Evolutionary conservation across 2,113 vertebrate species (phyloP).

Genomic region (Chinchilla lanigera): DNA sequence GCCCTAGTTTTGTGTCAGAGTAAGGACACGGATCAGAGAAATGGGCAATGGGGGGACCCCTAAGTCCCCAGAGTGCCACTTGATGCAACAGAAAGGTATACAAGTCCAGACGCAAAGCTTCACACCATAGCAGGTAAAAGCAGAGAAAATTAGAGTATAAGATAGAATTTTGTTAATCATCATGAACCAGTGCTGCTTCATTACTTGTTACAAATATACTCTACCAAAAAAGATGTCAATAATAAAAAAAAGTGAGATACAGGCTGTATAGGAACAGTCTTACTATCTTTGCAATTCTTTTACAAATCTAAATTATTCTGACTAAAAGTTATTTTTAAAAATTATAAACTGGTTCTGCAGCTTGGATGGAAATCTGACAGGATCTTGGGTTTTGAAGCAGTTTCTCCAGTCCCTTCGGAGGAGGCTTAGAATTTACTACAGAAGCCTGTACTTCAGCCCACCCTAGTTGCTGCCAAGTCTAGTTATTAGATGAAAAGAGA

Average conservation of each 20-base stretch:
- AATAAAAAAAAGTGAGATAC: not conserved
- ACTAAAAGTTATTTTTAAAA: not conserved
- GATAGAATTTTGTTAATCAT: not conserved
- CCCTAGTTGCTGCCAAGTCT: not conserved
- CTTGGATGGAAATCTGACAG: not conserved
- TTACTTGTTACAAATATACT: not conserved
- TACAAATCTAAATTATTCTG: conserved; percentile 21
- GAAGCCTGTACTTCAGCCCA: not conserved
- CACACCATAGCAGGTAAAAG: not conserved
- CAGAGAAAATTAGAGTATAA: not conserved
- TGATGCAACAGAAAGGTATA: not conserved
- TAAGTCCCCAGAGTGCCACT: not conserved
- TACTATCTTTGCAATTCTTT: not conserved
- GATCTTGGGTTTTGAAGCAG: not conserved
- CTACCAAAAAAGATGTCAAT: not conserved
- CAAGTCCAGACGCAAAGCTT: not conserved
- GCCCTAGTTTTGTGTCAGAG: not conserved
- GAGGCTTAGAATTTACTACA: not conserved
- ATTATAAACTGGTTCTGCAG: not conserved
- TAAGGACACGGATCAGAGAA: not conserved
- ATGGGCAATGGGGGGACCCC: not conserved
- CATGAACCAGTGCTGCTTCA: not conserved
- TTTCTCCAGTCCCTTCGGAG: not conserved
- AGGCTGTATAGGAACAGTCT: not conserved
- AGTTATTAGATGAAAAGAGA: not conserved